These are phyloP conservation scores for Hepsetus odoe DNA, from an alignment of 2,113 vertebrate genomes.

Conservation along the genomic window DNA sequence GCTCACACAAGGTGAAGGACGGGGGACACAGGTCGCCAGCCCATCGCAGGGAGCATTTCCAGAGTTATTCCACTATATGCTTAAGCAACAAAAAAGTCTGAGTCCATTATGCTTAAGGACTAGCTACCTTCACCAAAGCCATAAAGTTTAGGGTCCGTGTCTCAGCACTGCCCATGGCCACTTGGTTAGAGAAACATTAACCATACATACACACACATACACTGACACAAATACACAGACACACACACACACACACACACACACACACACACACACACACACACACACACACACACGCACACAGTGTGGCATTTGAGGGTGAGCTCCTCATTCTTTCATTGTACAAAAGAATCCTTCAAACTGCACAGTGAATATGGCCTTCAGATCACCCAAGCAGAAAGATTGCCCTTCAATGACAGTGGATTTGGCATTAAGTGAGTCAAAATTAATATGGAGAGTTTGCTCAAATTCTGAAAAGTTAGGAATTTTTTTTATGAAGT, in stretches of 20 bases:
- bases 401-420: slow-evolving; percentile 74
- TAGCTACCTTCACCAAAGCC: slow-evolving; percentile 67
- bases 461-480: slow-evolving; percentile 41
- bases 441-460: slow-evolving; percentile 74
- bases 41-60: too few species aligned
- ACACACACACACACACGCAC: slow-evolving; percentile 40
- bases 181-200: slow-evolving; percentile 75
- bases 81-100: neutral
- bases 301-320: slow-evolving; percentile 69
- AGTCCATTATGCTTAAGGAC: slow-evolving; percentile 58
- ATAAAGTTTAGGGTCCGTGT: slow-evolving; percentile 67
- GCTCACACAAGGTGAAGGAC: too few species aligned
- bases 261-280: slow-evolving; percentile 33
- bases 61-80: slow-evolving; percentile 35
- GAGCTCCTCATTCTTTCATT: slow-evolving; percentile 73
- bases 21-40: too few species aligned
- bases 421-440: slow-evolving; percentile 74
- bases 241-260: slow-evolving; percentile 39
- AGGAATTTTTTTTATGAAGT: slow-evolving; percentile 23
- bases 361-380: slow-evolving; percentile 77
- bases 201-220: too few species aligned
- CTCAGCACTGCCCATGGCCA: slow-evolving; percentile 75
- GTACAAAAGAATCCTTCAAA: slow-evolving; percentile 80
- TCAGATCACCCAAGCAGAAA: slow-evolving; percentile 77
- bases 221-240: too few species aligned